Evolutionary conservation across 2,797 vertebrate genomes (phyloP).

Genomic region (Scolopax bukidnonensis): DNA sequence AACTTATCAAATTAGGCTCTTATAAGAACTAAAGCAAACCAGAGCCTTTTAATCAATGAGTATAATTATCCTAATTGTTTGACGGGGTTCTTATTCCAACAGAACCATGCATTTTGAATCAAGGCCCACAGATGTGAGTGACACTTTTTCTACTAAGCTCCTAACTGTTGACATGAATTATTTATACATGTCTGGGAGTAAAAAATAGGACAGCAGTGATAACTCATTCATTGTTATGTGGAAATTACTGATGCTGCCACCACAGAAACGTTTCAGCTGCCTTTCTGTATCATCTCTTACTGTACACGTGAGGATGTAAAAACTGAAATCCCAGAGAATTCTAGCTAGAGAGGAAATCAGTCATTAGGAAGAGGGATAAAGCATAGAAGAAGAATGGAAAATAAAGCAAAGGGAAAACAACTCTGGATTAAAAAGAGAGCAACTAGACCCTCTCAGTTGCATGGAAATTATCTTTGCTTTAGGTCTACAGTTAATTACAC

Average conservation of each 20-base stretch:
- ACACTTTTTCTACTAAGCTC: not conserved
- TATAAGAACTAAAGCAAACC: not conserved
- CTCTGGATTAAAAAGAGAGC: not conserved
- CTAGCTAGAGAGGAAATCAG: not conserved
- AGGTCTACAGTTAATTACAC: not conserved
- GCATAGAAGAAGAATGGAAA: not conserved
- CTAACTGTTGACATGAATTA: not conserved
- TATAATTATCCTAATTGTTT: not conserved
- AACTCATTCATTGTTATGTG: not conserved
- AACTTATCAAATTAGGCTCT: slow-evolving; percentile 28
- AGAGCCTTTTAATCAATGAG: not conserved
- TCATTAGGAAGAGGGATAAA: not conserved
- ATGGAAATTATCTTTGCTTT: not conserved
- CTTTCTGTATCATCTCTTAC: not conserved
- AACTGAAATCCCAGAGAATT: not conserved
- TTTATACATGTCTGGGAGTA: not conserved
- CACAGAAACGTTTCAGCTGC: not conserved
- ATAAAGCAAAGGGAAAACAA: not conserved
- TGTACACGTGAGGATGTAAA: not conserved
- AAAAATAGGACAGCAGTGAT: not conserved
- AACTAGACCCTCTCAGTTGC: not conserved
- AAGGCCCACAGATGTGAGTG: not conserved
- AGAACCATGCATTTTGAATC: not conserved
- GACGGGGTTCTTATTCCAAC: not conserved
- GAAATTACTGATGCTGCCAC: not conserved